Percentiles rank a stretch among this genome's conserved stretches.
Evolutionary conservation across 2,888 invertebrate genomes (phyloP).

Genomic region (Drosophila kokeensis): DNA sequence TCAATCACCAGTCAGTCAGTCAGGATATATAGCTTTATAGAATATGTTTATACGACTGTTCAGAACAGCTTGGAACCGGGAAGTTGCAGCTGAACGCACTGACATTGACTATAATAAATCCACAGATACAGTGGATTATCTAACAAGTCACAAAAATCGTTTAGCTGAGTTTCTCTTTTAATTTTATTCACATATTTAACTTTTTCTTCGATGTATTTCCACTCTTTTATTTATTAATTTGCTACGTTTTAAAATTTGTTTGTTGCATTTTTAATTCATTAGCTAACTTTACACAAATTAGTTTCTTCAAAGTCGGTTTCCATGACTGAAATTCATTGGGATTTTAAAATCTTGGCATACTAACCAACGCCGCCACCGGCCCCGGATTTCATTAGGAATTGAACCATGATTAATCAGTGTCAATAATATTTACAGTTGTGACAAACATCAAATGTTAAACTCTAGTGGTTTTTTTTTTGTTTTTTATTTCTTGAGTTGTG

Average conservation of each 20-base stretch:
- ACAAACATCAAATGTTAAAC: constrained; percentile 21
- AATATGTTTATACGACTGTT: too few species aligned
- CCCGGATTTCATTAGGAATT: constrained; percentile 60
- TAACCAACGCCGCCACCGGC: constrained; percentile 61
- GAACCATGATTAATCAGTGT: constrained; percentile 57
- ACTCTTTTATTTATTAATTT: background rate
- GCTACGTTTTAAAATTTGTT: background rate
- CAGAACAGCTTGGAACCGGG: background rate
- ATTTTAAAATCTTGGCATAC: constrained; percentile 16
- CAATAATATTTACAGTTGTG: constrained; percentile 3
- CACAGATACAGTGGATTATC: background rate
- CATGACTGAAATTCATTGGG: background rate
- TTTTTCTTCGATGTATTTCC: background rate
- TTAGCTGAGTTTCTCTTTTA: background rate
- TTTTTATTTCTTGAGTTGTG: constrained; percentile 50
- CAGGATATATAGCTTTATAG: background rate
- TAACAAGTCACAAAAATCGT: background rate
- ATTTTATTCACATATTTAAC: background rate
- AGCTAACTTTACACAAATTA: constrained; percentile 14
- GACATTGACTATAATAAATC: background rate
- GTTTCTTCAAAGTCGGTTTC: constrained; percentile 2
- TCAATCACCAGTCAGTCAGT: background rate
- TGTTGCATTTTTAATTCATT: constrained; percentile 4
- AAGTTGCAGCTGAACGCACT: background rate
- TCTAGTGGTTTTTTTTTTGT: background rate